phyloP scores from a whole-genome alignment of 2,113 vertebrate genomes.

The Castor canadensis region DNA sequence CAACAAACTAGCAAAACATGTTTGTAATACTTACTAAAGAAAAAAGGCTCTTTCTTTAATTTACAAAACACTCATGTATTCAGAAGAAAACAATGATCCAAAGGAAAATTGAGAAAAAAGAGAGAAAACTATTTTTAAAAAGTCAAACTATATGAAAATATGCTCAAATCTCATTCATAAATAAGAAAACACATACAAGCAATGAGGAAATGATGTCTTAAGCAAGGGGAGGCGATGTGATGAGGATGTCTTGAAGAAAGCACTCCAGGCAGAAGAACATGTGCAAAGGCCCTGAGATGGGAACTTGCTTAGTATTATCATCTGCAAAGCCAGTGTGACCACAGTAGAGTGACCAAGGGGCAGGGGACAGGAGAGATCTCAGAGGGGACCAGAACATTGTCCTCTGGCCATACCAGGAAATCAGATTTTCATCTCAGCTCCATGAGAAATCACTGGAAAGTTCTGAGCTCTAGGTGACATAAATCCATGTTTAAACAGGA shows the following conservation, averaged over 20 bases:
- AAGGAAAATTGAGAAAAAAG: neutral
- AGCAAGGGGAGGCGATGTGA: neutral
- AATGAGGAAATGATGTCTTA: neutral
- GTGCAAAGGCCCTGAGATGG: neutral
- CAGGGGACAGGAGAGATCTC: neutral
- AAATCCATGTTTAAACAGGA: neutral
- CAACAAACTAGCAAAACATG: neutral
- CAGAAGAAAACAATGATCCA: neutral
- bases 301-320: fast-evolving
- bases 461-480: neutral
- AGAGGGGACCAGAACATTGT: neutral
- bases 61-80: neutral
- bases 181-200: neutral
- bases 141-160: neutral
- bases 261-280: neutral
- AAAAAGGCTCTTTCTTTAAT: neutral
- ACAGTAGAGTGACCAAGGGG: neutral
- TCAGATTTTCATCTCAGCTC: neutral
- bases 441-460: neutral
- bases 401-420: neutral
- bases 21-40: neutral
- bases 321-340: neutral
- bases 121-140: neutral
- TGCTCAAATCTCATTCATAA: neutral
- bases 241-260: neutral